Base-by-base conservation (phyloP, 2,113 vertebrate species). In the Rutilus rutilus region DNA sequence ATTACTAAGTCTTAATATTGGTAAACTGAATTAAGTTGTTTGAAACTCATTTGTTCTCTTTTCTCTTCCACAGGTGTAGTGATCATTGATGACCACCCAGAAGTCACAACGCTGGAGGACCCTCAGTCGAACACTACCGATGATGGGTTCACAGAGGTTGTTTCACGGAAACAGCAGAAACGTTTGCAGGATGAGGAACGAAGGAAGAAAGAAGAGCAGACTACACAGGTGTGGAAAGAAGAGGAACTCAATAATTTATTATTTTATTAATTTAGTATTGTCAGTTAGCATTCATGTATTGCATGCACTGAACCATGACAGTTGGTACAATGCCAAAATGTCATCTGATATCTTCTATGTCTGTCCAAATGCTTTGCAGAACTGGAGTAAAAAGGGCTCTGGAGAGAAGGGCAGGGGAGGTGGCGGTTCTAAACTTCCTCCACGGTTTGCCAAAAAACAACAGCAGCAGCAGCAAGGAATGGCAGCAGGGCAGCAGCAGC, bases 41-140 rank as follows among this genome's bases (percentile, higher is more conserved):
- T 77, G 5, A 27, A 50, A 52, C 50, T 50, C 54, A 7, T 74
- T n/a, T 81, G 5, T 67, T 14, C 8, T 67, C 45, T 82, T n/a
- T 15, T 50, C 65, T 11, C 0, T 75, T 21, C 88, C 90, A 0
- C 77, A 99, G 98, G 98, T 93, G 98, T 99, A 91, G 98, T 99
- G 86, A 99, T 99, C 89, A 99, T 99, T 89, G 98, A 99, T 88
- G 98, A 99, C 90, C 98, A 99, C 90, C 98, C 98, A 33, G 98
- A 99, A 93, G 98, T 99, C 81, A 99, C 98, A n/a, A 98, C 97
- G 65, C 95, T 97, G 87, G 98, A 99, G 92, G 98, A 99, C 90
- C 95, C 96, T 1, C 98, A 98, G 88, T 98, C 97, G 87, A 99
- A 94, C 91, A 88, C 97, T 87, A 97, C 96, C 82, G 97, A 98